A percentile compares a stretch with the other conserved stretches of the same genome.
These are phyloP conservation scores for Alligator mississippiensis DNA, from an alignment of 2,113 vertebrate species.

Conservation along the genomic window DNA sequence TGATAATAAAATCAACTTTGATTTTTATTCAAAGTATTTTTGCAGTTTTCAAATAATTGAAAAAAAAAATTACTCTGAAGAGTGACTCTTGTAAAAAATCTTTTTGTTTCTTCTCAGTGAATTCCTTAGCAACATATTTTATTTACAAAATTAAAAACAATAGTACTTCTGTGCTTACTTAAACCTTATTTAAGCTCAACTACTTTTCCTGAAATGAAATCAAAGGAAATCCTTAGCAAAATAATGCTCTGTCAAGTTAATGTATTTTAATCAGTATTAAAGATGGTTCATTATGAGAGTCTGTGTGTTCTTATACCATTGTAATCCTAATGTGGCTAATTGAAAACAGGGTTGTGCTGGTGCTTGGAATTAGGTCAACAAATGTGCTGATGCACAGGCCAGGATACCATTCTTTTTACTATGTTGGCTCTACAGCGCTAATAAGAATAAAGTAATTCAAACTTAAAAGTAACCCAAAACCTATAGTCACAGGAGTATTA, in stretches of 20 bases:
- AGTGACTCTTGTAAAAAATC: not conserved
- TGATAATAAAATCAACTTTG: not conserved
- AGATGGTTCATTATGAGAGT: not conserved
- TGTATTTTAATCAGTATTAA: not conserved
- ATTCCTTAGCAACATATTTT: not conserved
- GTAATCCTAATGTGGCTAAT: not conserved
- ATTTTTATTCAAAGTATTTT: not conserved
- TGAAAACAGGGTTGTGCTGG: not conserved
- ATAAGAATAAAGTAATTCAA: not conserved
- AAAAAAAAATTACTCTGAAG: not conserved
- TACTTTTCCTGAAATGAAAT: not conserved
- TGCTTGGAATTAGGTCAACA: not conserved
- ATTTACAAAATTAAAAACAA: not conserved
- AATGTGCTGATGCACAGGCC: not conserved
- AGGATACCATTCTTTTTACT: not conserved
- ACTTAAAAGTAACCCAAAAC: not conserved
- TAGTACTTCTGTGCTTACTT: not conserved
- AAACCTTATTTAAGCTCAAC: not conserved
- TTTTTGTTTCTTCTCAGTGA: not conserved
- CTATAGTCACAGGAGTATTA: not conserved
- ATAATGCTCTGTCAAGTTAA: not conserved
- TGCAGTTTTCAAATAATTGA: not conserved
- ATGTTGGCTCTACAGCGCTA: not conserved
- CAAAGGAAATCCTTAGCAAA: not conserved
- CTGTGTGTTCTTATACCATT: not conserved